Base-by-base conservation (phyloP, 2,113 vertebrate genomes). In the Toxotes chatareus region DNA sequence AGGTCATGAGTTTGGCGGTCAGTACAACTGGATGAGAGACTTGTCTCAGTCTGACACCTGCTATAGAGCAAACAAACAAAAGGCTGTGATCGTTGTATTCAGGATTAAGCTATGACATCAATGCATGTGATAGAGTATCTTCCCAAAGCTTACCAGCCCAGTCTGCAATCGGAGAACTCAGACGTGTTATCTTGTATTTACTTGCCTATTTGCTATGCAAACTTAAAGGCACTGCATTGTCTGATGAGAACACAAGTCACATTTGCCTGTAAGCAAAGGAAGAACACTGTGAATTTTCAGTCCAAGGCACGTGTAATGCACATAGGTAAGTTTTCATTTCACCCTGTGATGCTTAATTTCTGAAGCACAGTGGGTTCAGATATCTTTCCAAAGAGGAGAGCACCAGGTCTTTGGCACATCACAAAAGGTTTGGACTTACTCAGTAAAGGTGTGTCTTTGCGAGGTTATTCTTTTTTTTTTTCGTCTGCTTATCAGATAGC, bases 131-230 rank as follows among this genome's bases (percentile, higher is more conserved):
- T 55, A 60, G 6, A 53, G 16, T 23, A 36, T 47, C 68, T 61
- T 66, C n/a, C 27, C 21, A 3, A 60, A 63, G 32, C 19, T 31
- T 6, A 40, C 27, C 40, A 8, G 32, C 36, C 34, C 53, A 40
- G 70, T 21, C 21, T 47, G 17, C 32, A 17, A 1, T 56, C 3
- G 2, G 2, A 36, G 38, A 66, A 17, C 46, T 40, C 11, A 10
- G 3, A 60, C 72, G 17, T 16, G 49, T 38, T 66, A 11, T 59
- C 40, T 66, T 60, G 19, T 23, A 56, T 65, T 59, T 60, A 36
- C 31, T 19, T 46, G 7, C 23, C 1, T 11, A 79, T 90, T 89
- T 87, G 81, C 47, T 31, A 66, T 88, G 78, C 84, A 90, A 88
- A 90, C 16, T n/a, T 17, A 5, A 51, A 59, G 34, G 5, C 19